Base-by-base conservation (phyloP, 2,113 vertebrate genomes). In the Hipposideros armiger region DNA sequence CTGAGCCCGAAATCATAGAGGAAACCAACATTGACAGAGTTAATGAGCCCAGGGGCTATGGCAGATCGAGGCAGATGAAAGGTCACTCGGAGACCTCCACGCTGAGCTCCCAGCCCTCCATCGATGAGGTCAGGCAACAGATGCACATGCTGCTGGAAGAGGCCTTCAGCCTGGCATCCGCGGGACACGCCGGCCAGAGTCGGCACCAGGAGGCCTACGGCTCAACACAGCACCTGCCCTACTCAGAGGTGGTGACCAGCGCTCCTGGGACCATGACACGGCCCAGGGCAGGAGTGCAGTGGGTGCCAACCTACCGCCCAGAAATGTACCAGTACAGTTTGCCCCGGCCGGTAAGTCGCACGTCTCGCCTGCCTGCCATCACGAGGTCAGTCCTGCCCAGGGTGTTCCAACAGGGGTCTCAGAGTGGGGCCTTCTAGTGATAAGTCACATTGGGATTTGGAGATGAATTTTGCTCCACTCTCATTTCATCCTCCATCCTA, bases 131-230 rank as follows among this genome's bases (percentile, higher is more conserved):
- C 93, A 98, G 99, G 32, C 99, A 99, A 95, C 99, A 99, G 98
- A 99, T 99, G 99, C 99, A 99, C 97, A 98, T 99, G 98, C 98
- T 99, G 82, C 98, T 99, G 97, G 99, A 99, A 98, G 99, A 99
- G 96, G 99, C 99, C 45, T 99, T 99, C 98, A 99, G 99, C 98
- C 98, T 99, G 98, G 99, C 99, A 4, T 99, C 99, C 0, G 99
- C 99, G 0, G 99, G 99, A 56, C 99, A 99, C 4, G 98, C 99
- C 14, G 99, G 99, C 83, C 99, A 99, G 80, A 98, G 98, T 97
- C 98, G 99, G 84, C 99, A 98, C 94, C 99, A 99, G 76, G 99
- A 99, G 42, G 98, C 98, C 66, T 99, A 99, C 69, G 98, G 98
- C 97, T 99, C 99, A 0, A 98, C 98, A 0, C 99, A 99, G 1